A percentile compares a stretch with the other conserved stretches of the same genome.
These are phyloP conservation scores for Microplitis mediator DNA, from an alignment of 1,140 invertebrate genomes.

Conservation along the genomic window DNA sequence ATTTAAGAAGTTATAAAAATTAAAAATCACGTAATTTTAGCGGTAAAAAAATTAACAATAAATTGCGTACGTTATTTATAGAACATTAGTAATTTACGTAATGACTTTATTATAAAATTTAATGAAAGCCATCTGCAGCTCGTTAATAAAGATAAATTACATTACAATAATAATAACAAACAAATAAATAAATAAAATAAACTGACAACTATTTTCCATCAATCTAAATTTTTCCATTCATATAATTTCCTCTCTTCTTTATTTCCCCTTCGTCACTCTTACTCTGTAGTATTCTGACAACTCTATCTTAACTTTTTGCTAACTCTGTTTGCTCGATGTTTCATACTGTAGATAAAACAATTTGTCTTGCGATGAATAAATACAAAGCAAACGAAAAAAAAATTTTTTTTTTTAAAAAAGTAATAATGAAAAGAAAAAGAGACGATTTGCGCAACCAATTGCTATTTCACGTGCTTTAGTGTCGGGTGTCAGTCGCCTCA, in stretches of 20 bases:
- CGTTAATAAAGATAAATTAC: conserved; percentile 4
- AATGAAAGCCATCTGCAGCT: not conserved
- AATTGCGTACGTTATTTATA: too few relatives aligned
- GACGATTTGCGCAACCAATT: conserved; percentile 1
- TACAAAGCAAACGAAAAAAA: not conserved
- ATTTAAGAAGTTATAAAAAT: too few relatives aligned
- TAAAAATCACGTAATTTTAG: too few relatives aligned
- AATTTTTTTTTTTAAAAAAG: too few relatives aligned
- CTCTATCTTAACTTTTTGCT: conserved; percentile 1
- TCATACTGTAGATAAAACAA: not conserved
- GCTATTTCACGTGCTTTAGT: conserved; percentile 6
- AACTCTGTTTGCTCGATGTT: not conserved
- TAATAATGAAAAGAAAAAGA: not conserved
- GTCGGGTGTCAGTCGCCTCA: not conserved
- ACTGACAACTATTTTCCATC: conserved; percentile 5
- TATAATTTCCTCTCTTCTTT: not conserved
- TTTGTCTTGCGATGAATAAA: not conserved
- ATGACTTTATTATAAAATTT: too few relatives aligned
- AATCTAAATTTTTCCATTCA: not conserved
- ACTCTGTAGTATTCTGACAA: not conserved
- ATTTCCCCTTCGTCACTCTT: not conserved
- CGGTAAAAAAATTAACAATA: too few relatives aligned
- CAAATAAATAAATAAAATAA: not conserved
- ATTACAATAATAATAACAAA: conserved; percentile 9
- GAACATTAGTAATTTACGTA: too few relatives aligned